Evolutionary conservation across 2,888 invertebrate genomes (phyloP), one percentile per base, ranked within the genome.

Genomic region (Eudemis profundana): DNA sequence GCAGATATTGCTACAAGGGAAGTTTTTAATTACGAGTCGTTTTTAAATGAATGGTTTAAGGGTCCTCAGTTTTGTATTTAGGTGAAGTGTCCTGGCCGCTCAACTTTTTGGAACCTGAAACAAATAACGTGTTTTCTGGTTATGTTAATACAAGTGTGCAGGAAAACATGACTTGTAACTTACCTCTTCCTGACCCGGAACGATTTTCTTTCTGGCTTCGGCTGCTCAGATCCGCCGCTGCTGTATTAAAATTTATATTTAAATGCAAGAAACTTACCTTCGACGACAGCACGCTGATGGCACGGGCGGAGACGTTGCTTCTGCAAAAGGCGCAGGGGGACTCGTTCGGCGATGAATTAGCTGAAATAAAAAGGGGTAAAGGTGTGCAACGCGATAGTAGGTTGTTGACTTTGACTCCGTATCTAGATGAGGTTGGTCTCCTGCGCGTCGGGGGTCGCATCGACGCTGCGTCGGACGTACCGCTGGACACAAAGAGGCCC

Each of bases 171-270:
- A 49, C 68, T 1, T 23, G 1, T 29, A n/a, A 8, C 54, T 61
- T 57, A 46, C 61, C 57, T 50, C 49, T 67, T 19, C 67, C 67
- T 12, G 69, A 67, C 8, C 47, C 61, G 7, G 23, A 15, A 3
- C 38, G 67, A 1, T 69, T 69, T 12, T 69, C 69, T 5, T 57
- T 51, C 10, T 69, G 69, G 69, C 36, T 65, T 17, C 61, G 62
- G 12, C 38, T 66, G 5, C 15, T 67, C 14, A 15, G 63, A 7
- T 3, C 61, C 15, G 59, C 69, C 4, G 60, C 61, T 27, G 46
- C 40, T 0, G 46, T 64, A 2, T 21, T 68, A 14, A 12, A 40
- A 3, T 64, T 61, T 29, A 49, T 64, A 21, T 44, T 61, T 2
- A 66, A 56, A 38, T 53, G 54, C 56, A 29, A 5, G 10, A 15